These are phyloP conservation scores for Anniella stebbinsi DNA, from an alignment of 2,797 vertebrate genomes.

Conservation along the genomic window DNA sequence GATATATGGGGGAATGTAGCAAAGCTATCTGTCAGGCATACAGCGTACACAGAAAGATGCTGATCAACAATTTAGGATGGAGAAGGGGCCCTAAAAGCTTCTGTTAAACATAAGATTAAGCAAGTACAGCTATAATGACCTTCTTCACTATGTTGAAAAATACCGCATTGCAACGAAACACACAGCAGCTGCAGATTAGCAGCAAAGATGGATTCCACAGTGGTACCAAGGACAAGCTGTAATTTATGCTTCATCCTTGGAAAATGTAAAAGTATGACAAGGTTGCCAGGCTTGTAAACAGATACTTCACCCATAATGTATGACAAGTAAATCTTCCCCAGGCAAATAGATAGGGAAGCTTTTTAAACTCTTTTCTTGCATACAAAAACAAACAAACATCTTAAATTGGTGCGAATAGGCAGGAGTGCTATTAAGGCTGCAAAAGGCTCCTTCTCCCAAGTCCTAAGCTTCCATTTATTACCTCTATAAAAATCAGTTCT, in stretches of 20 bases:
- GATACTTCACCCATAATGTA: not conserved
- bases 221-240: not conserved
- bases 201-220: slow-evolving; percentile 49
- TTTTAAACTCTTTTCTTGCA: not conserved
- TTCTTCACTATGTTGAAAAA: slow-evolving; percentile 10
- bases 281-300: not conserved
- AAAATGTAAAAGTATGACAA: not conserved
- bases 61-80: slow-evolving; percentile 2
- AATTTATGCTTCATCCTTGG: slow-evolving; percentile 24
- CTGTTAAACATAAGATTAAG: slow-evolving; percentile 28
- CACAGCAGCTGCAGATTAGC: not conserved
- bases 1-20: not conserved
- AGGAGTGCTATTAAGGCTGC: not conserved
- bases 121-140: slow-evolving; percentile 45
- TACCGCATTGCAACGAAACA: slow-evolving; percentile 53
- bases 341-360: not conserved
- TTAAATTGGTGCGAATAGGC: not conserved
- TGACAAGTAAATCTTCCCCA: not conserved
- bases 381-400: not conserved
- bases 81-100: not conserved
- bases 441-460: slow-evolving; percentile 1
- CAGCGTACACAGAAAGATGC: not conserved
- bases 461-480: slow-evolving; percentile 1
- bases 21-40: slow-evolving; percentile 12
- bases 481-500: not conserved